Conservation (phyloP, 2,113 vertebrate species). For the Leptobrachium ailaonicum region DNA sequence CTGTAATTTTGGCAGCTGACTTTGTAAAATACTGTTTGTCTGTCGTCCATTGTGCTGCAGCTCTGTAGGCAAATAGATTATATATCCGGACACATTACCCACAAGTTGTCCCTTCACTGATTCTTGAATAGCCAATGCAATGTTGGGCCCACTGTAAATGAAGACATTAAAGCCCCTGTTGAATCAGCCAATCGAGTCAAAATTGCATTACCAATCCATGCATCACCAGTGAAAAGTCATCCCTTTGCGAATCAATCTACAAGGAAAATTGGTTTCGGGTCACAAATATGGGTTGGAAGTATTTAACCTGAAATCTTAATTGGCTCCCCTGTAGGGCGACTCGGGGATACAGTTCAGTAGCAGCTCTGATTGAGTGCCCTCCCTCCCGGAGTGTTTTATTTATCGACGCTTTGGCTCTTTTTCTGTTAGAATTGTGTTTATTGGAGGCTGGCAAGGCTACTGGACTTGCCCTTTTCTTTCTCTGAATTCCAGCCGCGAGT, state of each 20-base stretch:
- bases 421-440: slow-evolving; percentile 4
- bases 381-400: slow-evolving; percentile 23
- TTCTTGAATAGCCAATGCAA: too few relatives aligned
- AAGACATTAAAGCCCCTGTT: too few relatives aligned
- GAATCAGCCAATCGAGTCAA: too few relatives aligned
- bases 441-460: slow-evolving; percentile 37
- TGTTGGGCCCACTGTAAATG: too few relatives aligned
- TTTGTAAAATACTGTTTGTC: too few relatives aligned
- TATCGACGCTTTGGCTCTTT: background rate
- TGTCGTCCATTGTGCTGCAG: too few relatives aligned
- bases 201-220: background rate
- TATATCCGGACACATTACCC: too few relatives aligned
- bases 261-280: slow-evolving; percentile 28
- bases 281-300: slow-evolving; percentile 5
- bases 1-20: too few relatives aligned
- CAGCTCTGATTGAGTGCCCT: slow-evolving; percentile 4
- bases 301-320: slow-evolving; percentile 19
- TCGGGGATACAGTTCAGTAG: background rate
- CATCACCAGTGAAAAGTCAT: background rate
- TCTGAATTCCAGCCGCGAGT: slow-evolving; percentile 41
- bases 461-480: slow-evolving; percentile 35
- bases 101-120: too few relatives aligned
- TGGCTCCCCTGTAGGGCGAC: slow-evolving; percentile 18
- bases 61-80: too few relatives aligned
- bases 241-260: slow-evolving; percentile 10